These are phyloP conservation scores for Crypturellus tataupa DNA, from an alignment of 2,797 vertebrate species.

Conservation along the genomic window DNA sequence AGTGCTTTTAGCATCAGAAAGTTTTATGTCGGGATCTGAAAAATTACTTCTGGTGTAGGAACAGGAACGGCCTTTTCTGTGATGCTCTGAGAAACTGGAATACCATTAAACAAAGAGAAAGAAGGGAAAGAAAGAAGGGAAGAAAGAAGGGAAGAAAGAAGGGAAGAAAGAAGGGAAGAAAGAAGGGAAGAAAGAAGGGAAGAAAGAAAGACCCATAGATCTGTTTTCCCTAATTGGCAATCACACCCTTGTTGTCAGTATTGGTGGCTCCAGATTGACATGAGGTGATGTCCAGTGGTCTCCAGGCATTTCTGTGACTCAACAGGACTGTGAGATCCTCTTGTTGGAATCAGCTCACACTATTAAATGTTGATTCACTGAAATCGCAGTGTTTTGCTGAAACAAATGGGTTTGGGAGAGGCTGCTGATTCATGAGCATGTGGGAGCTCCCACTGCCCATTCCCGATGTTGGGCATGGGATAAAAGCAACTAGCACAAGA, in stretches of 20 bases:
- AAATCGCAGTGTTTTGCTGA: background rate
- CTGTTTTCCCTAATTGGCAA: background rate
- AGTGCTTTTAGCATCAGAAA: rapidly evolving
- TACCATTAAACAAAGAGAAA: background rate
- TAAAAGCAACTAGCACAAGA: rapidly evolving
- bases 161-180: no score
- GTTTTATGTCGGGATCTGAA: background rate
- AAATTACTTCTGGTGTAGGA: background rate
- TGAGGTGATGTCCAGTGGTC: background rate
- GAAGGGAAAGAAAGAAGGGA: no score
- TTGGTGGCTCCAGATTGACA: rapidly evolving
- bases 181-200: no score
- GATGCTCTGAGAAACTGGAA: background rate
- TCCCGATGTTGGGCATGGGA: background rate
- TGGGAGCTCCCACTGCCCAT: rapidly evolving
- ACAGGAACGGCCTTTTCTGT: background rate
- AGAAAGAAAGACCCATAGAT: background rate
- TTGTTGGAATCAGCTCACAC: background rate
- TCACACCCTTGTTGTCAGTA: background rate
- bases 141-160: no score
- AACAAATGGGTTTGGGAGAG: rapidly evolving
- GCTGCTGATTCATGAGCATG: rapidly evolving
- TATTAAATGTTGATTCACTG: background rate
- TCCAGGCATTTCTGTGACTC: rapidly evolving
- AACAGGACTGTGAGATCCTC: background rate